Percentiles rank a stretch among this genome's conserved stretches.
Evolutionary conservation across 2,888 invertebrate species (phyloP).

Genomic region (Caenorhabditis uteleia): DNA sequence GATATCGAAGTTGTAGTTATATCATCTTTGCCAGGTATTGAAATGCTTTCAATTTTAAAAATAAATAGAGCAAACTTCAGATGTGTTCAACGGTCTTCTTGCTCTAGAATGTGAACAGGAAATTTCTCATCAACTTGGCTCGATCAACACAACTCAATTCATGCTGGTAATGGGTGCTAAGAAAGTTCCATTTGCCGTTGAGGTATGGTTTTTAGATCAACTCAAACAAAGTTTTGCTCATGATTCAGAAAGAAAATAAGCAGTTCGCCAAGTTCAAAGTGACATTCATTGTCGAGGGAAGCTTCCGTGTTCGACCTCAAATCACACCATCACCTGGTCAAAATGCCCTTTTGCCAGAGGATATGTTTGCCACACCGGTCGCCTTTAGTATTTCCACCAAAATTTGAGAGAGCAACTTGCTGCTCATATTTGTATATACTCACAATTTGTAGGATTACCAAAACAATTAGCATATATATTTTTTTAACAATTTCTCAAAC

Average conservation of each 20-base stretch:
- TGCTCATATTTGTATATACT: not conserved
- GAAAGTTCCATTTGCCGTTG: constrained; percentile 53
- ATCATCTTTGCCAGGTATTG: constrained; percentile 44
- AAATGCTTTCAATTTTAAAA: not conserved
- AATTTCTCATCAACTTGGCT: constrained; percentile 50
- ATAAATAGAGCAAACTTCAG: constrained; percentile 23
- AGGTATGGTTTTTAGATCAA: constrained; percentile 22
- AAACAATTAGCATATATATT: not conserved
- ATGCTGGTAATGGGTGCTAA: constrained; percentile 55
- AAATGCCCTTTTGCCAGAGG: constrained; percentile 36
- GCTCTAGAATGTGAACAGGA: constrained; percentile 64
- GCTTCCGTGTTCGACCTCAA: constrained; percentile 51
- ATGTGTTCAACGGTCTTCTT: constrained; percentile 50
- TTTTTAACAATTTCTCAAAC: too few species aligned
- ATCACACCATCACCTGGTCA: constrained; percentile 44
- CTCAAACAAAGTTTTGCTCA: not conserved
- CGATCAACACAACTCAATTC: constrained; percentile 48
- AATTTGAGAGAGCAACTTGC: constrained; percentile 11
- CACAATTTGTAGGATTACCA: too few species aligned
- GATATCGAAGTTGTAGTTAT: constrained; percentile 54
- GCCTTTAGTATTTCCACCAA: constrained; percentile 48
- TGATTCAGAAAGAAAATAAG: not conserved
- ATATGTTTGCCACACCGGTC: constrained; percentile 49
- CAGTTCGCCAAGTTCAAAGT: constrained; percentile 6
- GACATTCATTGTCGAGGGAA: constrained; percentile 62